A percentile compares a stretch with the other conserved stretches of the same genome.
Evolutionary conservation across 1,140 invertebrate species (phyloP).

Genomic region (Pentalonia nigronervosa): DNA sequence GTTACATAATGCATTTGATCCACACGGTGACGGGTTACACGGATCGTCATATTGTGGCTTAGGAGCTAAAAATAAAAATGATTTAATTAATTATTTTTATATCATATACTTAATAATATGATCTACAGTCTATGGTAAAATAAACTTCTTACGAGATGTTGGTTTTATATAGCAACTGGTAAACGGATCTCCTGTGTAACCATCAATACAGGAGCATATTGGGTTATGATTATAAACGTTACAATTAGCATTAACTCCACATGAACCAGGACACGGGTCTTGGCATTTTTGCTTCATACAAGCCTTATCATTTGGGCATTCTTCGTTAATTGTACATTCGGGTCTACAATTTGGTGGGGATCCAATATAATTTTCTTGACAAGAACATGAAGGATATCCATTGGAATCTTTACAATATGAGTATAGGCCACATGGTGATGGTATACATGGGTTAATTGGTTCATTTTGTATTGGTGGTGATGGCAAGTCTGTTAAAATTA

Average conservation of each 20-base stretch:
- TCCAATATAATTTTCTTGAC: slow-evolving; percentile 65
- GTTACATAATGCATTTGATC: slow-evolving; percentile 72
- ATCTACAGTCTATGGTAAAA: slow-evolving; percentile 61
- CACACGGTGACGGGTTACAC: slow-evolving; percentile 79
- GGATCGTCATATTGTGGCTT: slow-evolving; percentile 68
- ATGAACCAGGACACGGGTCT: slow-evolving; percentile 69
- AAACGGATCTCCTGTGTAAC: slow-evolving; percentile 78
- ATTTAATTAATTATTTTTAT: slow-evolving; percentile 44
- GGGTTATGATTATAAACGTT: slow-evolving; percentile 72
- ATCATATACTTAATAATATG: slow-evolving; percentile 55
- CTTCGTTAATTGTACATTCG: slow-evolving; percentile 68
- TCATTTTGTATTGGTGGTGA: slow-evolving; percentile 61
- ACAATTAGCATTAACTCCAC: slow-evolving; percentile 71
- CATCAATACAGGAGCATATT: slow-evolving; percentile 72
- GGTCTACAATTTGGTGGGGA: slow-evolving; percentile 66
- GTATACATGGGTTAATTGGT: slow-evolving; percentile 64
- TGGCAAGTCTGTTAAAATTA: slow-evolving; percentile 61
- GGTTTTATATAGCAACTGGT: slow-evolving; percentile 67
- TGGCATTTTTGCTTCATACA: slow-evolving; percentile 69
- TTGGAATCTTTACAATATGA: slow-evolving; percentile 70
- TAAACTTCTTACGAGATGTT: slow-evolving; percentile 64
- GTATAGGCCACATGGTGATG: slow-evolving; percentile 70
- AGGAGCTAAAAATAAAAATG: slow-evolving; percentile 60
- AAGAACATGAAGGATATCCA: slow-evolving; percentile 70
- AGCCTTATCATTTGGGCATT: slow-evolving; percentile 67